Conservation (phyloP, 2,888 invertebrate species). For the Hermaeophaga mercurialis region DNA sequence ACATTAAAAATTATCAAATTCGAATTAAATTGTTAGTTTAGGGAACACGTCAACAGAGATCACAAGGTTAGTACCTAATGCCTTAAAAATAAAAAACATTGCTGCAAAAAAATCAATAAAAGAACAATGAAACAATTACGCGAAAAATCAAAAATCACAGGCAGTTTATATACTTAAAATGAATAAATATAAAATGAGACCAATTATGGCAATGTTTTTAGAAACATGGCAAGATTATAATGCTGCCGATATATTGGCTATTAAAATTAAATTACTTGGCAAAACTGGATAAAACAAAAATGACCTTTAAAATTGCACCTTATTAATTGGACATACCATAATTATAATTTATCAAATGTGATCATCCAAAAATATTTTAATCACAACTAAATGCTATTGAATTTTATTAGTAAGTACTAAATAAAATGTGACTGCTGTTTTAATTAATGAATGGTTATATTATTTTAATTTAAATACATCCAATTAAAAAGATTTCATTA, state of each 20-base stretch:
- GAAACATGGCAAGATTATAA: slow-evolving; percentile 14
- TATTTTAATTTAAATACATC: neutral
- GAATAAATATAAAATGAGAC: slow-evolving; percentile 16
- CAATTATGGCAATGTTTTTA: slow-evolving; percentile 15
- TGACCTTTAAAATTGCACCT: no score
- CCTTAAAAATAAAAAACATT: slow-evolving; percentile 18
- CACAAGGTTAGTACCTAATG: slow-evolving; percentile 18
- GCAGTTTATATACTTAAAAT: neutral
- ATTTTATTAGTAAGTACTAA: neutral
- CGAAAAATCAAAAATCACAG: slow-evolving; percentile 20
- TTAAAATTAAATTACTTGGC: no score
- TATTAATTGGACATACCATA: no score
- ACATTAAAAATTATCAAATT: no score
- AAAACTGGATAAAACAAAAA: no score
- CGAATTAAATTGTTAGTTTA: slow-evolving; percentile 11
- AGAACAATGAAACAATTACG: slow-evolving; percentile 4
- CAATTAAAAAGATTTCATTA: neutral
- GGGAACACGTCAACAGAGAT: slow-evolving; percentile 18
- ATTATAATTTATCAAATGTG: no score
- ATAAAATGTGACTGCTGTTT: neutral
- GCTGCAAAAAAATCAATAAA: slow-evolving; percentile 5
- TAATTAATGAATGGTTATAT: neutral
- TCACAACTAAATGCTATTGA: no score
- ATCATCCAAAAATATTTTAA: no score
- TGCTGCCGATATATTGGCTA: slow-evolving; percentile 10